Evolutionary conservation across 2,797 vertebrate species (phyloP).

Genomic region (Hydrophis major): DNA sequence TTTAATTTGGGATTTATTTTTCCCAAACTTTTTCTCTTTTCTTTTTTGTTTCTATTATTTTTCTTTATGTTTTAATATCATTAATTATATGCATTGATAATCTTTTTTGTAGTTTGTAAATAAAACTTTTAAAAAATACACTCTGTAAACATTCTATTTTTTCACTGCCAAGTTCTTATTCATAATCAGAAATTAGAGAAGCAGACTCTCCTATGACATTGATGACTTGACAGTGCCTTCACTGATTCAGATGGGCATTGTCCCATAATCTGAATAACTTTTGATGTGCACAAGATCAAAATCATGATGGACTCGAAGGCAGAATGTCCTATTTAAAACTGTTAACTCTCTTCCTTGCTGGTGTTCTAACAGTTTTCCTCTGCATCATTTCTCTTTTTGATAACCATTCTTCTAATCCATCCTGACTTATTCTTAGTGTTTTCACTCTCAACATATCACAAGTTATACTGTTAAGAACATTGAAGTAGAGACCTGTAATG

Average conservation of each 20-base stretch:
- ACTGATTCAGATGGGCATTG: accelerated
- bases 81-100: too few relatives aligned
- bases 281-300: neutral
- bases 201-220: neutral
- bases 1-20: too few relatives aligned
- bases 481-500: neutral
- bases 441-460: neutral
- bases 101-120: too few relatives aligned
- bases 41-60: too few relatives aligned
- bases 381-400: neutral
- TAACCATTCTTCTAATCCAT: too few relatives aligned
- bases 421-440: too few relatives aligned
- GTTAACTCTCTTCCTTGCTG: neutral
- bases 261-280: neutral
- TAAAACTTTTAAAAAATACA: too few relatives aligned
- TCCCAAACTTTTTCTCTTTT: too few relatives aligned
- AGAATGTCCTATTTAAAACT: neutral
- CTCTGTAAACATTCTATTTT: too few relatives aligned
- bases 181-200: neutral
- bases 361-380: neutral
- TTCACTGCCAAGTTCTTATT: neutral
- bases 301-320: neutral
- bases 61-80: too few relatives aligned
- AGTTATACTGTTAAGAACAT: neutral
- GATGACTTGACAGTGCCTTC: neutral